Evolutionary conservation across 2,888 invertebrate genomes (phyloP).

Genomic region (Myopa tessellatipennis): DNA sequence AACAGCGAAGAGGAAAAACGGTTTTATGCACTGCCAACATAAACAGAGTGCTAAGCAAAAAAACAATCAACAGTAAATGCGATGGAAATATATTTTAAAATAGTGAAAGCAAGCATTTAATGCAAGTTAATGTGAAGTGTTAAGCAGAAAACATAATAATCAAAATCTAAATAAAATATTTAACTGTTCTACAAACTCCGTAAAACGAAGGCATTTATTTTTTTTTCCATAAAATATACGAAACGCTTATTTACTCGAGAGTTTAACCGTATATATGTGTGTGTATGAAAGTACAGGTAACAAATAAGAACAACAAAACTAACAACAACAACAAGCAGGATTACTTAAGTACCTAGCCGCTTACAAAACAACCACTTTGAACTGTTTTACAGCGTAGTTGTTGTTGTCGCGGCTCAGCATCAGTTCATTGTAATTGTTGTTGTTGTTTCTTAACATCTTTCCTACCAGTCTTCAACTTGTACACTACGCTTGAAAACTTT

Average conservation of each 20-base stretch:
- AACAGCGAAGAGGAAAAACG: neutral
- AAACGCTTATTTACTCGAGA: no score
- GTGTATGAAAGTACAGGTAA: slow-evolving; percentile 32
- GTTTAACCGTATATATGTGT: no score
- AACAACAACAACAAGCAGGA: slow-evolving; percentile 12
- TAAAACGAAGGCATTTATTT: slow-evolving; percentile 14
- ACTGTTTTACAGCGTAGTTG: neutral
- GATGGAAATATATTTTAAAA: neutral
- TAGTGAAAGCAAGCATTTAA: neutral
- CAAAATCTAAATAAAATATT: slow-evolving; percentile 6
- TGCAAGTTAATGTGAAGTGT: neutral
- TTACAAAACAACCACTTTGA: slow-evolving; percentile 29
- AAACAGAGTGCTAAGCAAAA: neutral
- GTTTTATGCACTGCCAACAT: slow-evolving; percentile 8
- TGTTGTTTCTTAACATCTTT: neutral
- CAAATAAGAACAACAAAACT: slow-evolving; percentile 30
- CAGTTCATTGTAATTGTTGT: neutral
- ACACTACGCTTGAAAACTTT: slow-evolving; percentile 33
- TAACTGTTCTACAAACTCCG: neutral
- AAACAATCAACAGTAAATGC: neutral
- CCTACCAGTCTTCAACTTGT: neutral
- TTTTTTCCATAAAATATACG: no score
- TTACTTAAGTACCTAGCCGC: neutral
- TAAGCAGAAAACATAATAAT: neutral
- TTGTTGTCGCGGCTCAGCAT: slow-evolving; percentile 4